Evolutionary conservation across 2,113 vertebrate species (phyloP).

Genomic region (Calidris pugnax): DNA sequence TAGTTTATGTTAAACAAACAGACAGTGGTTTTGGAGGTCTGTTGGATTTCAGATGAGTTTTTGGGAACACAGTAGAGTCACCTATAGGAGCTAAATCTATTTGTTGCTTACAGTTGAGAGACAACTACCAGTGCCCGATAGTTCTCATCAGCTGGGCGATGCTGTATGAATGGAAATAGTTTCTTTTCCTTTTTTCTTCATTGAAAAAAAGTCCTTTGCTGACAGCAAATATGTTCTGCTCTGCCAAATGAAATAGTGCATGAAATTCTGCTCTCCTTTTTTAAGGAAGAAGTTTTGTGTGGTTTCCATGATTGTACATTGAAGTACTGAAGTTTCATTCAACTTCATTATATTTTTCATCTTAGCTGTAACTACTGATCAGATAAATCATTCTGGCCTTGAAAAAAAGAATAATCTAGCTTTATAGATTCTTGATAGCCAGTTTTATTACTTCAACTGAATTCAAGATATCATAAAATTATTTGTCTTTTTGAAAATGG

Average conservation of each 20-base stretch:
- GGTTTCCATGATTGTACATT: neutral
- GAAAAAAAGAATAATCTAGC: neutral
- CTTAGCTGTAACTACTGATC: neutral
- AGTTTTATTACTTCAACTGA: neutral
- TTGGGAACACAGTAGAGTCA: neutral
- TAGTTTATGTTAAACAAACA: neutral
- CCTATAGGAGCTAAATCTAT: neutral
- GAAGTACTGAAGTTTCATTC: neutral
- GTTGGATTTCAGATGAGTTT: neutral
- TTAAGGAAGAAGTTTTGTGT: neutral
- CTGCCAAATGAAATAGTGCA: conserved; percentile 55
- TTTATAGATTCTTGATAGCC: neutral
- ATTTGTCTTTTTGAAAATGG: neutral
- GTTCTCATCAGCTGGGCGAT: neutral
- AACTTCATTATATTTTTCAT: neutral
- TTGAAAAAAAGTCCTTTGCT: conserved; percentile 11
- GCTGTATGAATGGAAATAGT: neutral
- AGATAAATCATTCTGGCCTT: neutral
- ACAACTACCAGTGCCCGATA: neutral
- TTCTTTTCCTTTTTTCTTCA: neutral
- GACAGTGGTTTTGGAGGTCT: neutral
- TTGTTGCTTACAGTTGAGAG: neutral
- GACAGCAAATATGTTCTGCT: neutral
- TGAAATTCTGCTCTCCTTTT: conserved; percentile 24
- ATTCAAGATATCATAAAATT: neutral